Conservation (phyloP, 2,888 invertebrate species). For the Drosophila mercatorum region DNA sequence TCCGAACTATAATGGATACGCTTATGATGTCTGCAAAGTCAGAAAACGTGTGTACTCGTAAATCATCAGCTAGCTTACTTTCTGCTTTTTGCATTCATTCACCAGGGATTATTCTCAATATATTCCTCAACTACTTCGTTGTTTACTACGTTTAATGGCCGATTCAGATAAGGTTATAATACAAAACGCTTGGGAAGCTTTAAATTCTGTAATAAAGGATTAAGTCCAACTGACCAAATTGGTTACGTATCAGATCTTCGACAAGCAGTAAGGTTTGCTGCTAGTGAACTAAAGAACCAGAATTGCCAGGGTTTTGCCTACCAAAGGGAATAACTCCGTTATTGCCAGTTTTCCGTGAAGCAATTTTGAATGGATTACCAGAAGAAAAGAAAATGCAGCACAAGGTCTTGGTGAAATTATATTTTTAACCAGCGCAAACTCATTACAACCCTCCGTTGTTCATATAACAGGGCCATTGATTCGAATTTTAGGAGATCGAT, state of each 20-base stretch:
- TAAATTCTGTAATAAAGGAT: conserved; percentile 95
- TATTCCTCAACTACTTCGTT: conserved; percentile 94
- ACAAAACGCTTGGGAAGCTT: conserved; percentile 95
- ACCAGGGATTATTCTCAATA: conserved; percentile 94
- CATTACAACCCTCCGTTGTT: conserved; percentile 97
- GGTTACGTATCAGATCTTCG: conserved; percentile 95
- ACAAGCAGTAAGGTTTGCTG: conserved; percentile 96
- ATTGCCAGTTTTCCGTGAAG: conserved; percentile 97
- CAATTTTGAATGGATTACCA: conserved; percentile 96
- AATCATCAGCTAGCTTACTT: conserved; percentile 94
- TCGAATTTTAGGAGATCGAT: conserved; percentile 97
- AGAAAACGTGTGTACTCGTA: conserved; percentile 87
- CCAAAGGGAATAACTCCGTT: conserved; percentile 97
- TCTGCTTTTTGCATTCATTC: conserved; percentile 96
- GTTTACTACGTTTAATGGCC: conserved; percentile 93
- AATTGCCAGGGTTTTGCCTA: conserved; percentile 96
- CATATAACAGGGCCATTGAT: conserved; percentile 99
- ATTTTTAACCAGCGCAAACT: conserved; percentile 90
- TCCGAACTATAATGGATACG: conserved; percentile 94
- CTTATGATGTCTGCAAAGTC: conserved; percentile 91
- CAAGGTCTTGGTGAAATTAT: conserved; percentile 91
- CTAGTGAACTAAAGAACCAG: conserved; percentile 92
- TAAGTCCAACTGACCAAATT: conserved; percentile 93
- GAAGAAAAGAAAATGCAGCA: conserved; percentile 97
- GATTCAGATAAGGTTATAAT: conserved; percentile 92